Evolutionary conservation across 2,888 invertebrate genomes (phyloP).

Genomic region (Portevinia maculata): DNA sequence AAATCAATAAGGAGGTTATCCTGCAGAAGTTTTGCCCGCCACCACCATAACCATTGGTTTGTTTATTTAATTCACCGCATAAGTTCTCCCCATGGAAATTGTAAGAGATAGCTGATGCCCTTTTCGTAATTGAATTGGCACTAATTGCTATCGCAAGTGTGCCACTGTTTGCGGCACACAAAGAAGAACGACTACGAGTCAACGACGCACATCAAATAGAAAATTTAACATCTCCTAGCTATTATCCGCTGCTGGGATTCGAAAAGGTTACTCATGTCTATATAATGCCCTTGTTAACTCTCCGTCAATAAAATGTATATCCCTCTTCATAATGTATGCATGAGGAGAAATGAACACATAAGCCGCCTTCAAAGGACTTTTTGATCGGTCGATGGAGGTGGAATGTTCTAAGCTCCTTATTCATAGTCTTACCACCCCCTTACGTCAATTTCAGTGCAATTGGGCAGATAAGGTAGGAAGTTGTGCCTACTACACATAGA

Average conservation of each 20-base stretch:
- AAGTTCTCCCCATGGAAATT: conserved; percentile 8
- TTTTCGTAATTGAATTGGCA: conserved; percentile 69
- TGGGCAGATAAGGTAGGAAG: conserved; percentile 52
- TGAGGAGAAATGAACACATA: conserved; percentile 51
- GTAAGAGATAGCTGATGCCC: conserved; percentile 56
- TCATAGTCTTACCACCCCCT: not conserved
- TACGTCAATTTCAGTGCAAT: conserved; percentile 36
- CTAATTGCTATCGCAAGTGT: conserved; percentile 55
- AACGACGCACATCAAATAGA: conserved; percentile 9
- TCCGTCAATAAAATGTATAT: conserved; percentile 21
- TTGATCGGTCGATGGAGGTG: conserved; percentile 36
- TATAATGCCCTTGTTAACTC: conserved; percentile 37
- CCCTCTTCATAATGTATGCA: conserved; percentile 49
- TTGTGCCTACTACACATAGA: conserved; percentile 23
- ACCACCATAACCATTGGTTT: not conserved
- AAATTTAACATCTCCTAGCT: conserved; percentile 52
- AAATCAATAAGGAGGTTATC: conserved; percentile 33
- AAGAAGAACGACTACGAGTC: not conserved
- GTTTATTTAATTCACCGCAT: conserved; percentile 40
- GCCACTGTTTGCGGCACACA: not conserved
- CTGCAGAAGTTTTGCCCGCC: not conserved
- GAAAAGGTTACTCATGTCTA: conserved; percentile 50
- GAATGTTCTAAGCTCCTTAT: conserved; percentile 14
- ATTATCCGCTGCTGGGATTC: conserved; percentile 42
- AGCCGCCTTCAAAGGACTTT: conserved; percentile 59